phyloP scores from a whole-genome alignment of 2,797 vertebrate genomes.

The Phoebastria nigripes region DNA sequence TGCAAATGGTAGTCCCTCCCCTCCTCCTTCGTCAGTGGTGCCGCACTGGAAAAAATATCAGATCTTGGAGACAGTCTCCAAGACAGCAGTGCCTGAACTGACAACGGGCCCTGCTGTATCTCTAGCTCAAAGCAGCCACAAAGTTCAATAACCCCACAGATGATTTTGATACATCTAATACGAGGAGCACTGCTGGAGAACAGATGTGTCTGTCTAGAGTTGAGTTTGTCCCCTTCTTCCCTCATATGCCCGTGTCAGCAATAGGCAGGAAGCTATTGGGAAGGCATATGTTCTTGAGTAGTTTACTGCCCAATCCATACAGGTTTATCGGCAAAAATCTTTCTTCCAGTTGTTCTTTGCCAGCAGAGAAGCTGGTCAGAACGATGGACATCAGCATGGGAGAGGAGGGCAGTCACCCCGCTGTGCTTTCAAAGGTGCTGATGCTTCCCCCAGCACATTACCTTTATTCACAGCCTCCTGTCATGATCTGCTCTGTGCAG shows the following conservation, averaged over 20 bases:
- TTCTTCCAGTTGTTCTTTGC: neutral
- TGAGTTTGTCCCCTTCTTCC: neutral
- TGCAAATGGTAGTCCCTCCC: neutral
- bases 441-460: neutral
- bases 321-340: neutral
- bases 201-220: neutral
- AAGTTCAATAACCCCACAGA: neutral
- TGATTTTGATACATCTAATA: neutral
- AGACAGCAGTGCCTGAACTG: neutral
- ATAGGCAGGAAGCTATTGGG: neutral
- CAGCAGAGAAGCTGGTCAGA: neutral
- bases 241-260: neutral
- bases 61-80: neutral
- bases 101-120: neutral
- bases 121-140: neutral
- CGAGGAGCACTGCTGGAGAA: neutral
- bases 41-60: neutral
- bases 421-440: neutral
- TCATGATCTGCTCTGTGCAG: neutral
- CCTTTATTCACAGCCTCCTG: neutral
- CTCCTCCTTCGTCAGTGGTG: neutral
- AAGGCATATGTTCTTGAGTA: neutral
- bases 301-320: neutral
- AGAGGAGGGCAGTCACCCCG: neutral
- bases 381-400: neutral